Percentiles rank a stretch among this genome's conserved stretches.
phyloP scores from a whole-genome alignment of 2,113 vertebrate species.

The Chionis minor region DNA sequence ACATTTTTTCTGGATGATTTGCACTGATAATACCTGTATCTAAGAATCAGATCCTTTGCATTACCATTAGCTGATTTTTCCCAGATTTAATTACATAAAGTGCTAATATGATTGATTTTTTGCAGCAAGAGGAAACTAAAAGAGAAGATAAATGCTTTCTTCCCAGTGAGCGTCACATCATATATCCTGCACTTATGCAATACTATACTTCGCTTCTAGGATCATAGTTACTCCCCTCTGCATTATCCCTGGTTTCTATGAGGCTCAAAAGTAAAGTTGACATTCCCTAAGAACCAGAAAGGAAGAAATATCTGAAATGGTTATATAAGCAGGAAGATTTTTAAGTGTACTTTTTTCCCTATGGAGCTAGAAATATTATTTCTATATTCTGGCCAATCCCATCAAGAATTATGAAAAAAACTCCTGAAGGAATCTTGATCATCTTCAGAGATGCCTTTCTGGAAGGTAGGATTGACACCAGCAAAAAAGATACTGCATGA shows the following conservation, averaged over 20 bases:
- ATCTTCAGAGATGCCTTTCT: not conserved
- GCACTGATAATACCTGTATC: not conserved
- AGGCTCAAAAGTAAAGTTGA: not conserved
- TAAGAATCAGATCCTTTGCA: not conserved
- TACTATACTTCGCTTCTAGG: not conserved
- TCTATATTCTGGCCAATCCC: not conserved
- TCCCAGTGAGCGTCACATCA: not conserved
- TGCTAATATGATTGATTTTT: not conserved
- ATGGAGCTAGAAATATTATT: not conserved
- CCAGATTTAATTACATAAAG: fast-evolving
- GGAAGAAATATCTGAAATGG: not conserved
- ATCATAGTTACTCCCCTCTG: not conserved
- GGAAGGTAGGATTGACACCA: not conserved
- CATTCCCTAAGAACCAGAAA: not conserved
- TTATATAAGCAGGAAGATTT: not conserved
- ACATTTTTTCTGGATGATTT: not conserved
- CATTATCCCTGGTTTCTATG: not conserved
- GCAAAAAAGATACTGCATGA: not conserved
- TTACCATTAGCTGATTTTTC: not conserved
- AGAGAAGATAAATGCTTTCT: not conserved
- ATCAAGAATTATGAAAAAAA: not conserved
- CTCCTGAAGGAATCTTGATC: not conserved
- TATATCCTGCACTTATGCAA: not conserved
- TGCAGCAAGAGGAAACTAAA: not conserved
- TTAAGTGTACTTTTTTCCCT: not conserved